A percentile compares a stretch with the other conserved stretches of the same genome.
Evolutionary conservation across 2,888 invertebrate genomes (phyloP).

Genomic region (Seira ritae): DNA sequence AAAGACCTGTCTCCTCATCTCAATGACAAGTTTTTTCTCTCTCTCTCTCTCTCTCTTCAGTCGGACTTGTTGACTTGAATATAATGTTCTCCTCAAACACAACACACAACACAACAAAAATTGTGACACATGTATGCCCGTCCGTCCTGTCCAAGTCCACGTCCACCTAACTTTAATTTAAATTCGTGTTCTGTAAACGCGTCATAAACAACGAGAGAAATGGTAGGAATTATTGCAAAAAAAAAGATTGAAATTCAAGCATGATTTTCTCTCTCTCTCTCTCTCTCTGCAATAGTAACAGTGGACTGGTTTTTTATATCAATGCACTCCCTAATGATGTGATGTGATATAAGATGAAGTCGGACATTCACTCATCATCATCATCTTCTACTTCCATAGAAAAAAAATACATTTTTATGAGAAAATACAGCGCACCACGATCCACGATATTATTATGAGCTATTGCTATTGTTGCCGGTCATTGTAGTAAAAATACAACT

Average conservation of each 20-base stretch:
- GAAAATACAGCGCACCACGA: background rate
- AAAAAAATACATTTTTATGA: background rate
- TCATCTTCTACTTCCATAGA: background rate
- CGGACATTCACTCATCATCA: background rate
- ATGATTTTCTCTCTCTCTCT: background rate
- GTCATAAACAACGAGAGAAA: background rate
- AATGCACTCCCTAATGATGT: conserved; percentile 15
- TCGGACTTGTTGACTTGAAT: too few relatives aligned
- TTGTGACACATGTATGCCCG: conserved; percentile 2
- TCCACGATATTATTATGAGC: background rate
- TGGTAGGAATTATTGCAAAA: background rate
- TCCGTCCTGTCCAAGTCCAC: too few relatives aligned
- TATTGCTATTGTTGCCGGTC: background rate
- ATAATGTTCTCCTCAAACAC: background rate
- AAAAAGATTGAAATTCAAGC: background rate
- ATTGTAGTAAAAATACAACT: conserved; percentile 8
- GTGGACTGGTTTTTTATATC: conserved; percentile 4
- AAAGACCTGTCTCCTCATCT: too few relatives aligned
- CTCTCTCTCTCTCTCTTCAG: too few relatives aligned
- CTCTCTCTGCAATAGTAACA: background rate
- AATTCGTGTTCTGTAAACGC: background rate
- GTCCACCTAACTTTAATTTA: background rate
- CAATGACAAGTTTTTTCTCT: too few relatives aligned
- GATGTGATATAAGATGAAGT: conserved; percentile 24
- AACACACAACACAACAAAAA: background rate